phyloP scores from a whole-genome alignment of 2,888 invertebrate species.

The Andrena dorsata region DNA sequence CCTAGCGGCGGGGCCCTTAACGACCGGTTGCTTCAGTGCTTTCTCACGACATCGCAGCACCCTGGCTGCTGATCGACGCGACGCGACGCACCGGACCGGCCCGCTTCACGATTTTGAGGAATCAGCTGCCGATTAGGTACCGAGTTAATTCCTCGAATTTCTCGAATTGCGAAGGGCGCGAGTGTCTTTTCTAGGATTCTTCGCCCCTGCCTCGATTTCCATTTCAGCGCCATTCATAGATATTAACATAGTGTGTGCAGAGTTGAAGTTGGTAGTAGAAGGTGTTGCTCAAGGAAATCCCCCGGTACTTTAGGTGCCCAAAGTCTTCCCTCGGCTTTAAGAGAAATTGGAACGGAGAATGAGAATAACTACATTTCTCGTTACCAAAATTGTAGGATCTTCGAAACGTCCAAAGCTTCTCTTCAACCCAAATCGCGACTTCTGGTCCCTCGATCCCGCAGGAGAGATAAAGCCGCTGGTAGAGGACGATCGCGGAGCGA shows the following conservation, averaged over 20 bases:
- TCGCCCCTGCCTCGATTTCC: background rate
- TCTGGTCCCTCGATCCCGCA: conserved; percentile 13
- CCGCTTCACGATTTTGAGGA: background rate
- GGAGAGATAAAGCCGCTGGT: conserved; percentile 14
- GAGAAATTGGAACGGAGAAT: no score
- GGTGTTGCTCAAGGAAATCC: no score
- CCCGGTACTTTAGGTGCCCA: no score
- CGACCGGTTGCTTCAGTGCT: conserved; percentile 78
- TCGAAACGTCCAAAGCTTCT: background rate
- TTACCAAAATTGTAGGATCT: background rate
- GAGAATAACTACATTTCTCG: background rate
- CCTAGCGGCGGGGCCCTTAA: conserved; percentile 66
- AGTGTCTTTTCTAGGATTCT: conserved; percentile 17
- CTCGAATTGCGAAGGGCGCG: background rate
- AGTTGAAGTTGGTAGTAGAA: no score
- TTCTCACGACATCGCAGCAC: conserved; percentile 76
- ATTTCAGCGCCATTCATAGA: no score
- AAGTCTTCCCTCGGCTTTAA: no score
- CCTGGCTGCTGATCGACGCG: conserved; percentile 29
- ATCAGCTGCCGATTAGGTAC: conserved; percentile 9
- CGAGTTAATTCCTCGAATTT: conserved; percentile 14
- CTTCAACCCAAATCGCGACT: background rate
- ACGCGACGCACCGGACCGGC: background rate
- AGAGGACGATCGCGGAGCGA: conserved; percentile 49
- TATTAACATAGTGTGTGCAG: no score